These are phyloP conservation scores for Agriotes lineatus DNA, from an alignment of 2,888 invertebrate species.

Conservation along the genomic window DNA sequence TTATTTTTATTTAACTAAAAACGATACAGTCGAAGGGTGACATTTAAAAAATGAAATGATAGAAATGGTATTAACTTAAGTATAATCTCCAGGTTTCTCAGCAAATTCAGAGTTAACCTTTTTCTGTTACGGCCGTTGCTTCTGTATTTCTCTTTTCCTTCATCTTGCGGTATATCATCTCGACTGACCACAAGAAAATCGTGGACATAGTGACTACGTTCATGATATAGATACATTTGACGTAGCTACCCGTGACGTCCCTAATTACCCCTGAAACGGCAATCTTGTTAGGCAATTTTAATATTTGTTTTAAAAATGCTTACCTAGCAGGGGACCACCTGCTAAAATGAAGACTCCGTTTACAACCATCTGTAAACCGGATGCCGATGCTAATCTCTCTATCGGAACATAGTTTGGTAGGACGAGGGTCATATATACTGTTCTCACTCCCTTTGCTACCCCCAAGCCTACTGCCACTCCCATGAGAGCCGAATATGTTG, in stretches of 20 bases:
- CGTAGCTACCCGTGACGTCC: constrained; percentile 73
- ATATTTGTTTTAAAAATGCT: too few relatives aligned
- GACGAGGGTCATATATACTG: constrained; percentile 77
- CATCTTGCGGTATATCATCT: constrained; percentile 53
- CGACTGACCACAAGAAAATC: constrained; percentile 71
- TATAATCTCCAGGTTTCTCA: not conserved
- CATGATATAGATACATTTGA: constrained; percentile 71
- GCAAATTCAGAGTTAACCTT: constrained; percentile 18
- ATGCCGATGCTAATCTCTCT: constrained; percentile 75
- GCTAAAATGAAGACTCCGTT: constrained; percentile 74
- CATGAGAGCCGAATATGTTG: constrained; percentile 61
- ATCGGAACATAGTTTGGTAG: constrained; percentile 78
- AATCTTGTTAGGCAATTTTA: too few relatives aligned
- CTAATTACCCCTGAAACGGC: constrained; percentile 74
- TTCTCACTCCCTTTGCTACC: constrained; percentile 76
- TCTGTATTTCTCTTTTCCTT: not conserved
- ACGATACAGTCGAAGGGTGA: too few relatives aligned
- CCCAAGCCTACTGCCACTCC: constrained; percentile 73
- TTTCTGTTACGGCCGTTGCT: not conserved
- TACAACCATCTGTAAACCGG: constrained; percentile 78
- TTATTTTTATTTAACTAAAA: too few relatives aligned
- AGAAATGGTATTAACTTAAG: not conserved
- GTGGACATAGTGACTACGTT: constrained; percentile 73
- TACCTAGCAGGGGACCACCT: constrained; percentile 76
- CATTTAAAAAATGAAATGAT: too few relatives aligned